phyloP scores from a whole-genome alignment of 2,888 invertebrate species.

The Galeopsomyia nigrocyanea region DNA sequence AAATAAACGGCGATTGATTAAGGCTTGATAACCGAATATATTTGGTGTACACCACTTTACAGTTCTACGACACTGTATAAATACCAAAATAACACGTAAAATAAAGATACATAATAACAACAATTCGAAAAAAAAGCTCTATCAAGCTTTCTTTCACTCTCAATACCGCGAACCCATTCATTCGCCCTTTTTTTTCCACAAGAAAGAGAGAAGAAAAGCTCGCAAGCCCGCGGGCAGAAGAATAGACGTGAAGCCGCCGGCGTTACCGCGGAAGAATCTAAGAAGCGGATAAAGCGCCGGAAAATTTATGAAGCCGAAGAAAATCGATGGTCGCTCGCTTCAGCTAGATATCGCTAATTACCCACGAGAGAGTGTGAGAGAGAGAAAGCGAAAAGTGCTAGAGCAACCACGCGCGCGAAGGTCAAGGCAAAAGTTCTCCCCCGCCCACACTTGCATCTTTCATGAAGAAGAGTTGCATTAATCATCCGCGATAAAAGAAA shows the following conservation, averaged over 20 bases:
- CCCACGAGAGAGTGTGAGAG: slow-evolving; percentile 19
- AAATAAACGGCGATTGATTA: too few species aligned
- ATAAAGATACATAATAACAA: too few species aligned
- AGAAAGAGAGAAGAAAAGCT: neutral
- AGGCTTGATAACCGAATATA: too few species aligned
- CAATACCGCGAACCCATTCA: neutral
- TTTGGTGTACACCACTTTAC: too few species aligned
- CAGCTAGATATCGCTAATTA: slow-evolving; percentile 3
- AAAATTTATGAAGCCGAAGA: slow-evolving; percentile 31
- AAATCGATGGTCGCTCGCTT: slow-evolving; percentile 29
- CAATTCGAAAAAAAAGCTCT: too few species aligned
- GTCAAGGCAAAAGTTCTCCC: slow-evolving; percentile 32
- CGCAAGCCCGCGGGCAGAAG: too few species aligned
- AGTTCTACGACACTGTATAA: too few species aligned
- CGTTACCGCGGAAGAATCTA: neutral
- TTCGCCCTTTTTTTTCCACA: too few species aligned
- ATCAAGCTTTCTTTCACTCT: too few species aligned
- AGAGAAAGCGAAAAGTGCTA: neutral
- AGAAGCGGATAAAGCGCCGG: neutral
- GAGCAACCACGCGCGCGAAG: slow-evolving; percentile 8
- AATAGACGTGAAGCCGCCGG: neutral
- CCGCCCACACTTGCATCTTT: slow-evolving; percentile 34
- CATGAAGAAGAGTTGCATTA: slow-evolving; percentile 17
- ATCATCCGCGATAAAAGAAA: too few species aligned
- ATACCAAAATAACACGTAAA: too few species aligned